These are phyloP conservation scores for Athene noctua DNA, from an alignment of 2,113 vertebrate genomes.

Conservation along the genomic window DNA sequence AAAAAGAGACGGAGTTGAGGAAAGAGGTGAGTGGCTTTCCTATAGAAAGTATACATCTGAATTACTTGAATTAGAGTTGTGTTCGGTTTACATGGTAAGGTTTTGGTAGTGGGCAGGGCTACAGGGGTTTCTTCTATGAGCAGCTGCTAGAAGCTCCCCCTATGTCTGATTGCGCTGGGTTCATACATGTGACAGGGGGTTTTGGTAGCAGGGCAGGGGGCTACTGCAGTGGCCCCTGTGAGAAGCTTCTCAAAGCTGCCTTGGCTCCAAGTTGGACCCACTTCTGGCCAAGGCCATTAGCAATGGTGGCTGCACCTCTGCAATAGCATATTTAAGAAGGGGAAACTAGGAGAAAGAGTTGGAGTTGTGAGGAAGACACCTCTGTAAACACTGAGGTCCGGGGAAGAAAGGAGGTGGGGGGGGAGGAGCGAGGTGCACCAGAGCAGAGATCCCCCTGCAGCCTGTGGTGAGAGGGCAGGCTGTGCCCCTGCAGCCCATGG, in stretches of 20 bases:
- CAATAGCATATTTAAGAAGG: background rate
- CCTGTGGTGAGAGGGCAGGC: too few relatives aligned
- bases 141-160: background rate
- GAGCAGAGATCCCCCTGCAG: background rate
- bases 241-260: background rate
- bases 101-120: background rate
- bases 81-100: background rate
- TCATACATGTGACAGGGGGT: background rate
- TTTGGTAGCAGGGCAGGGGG: background rate
- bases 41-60: background rate
- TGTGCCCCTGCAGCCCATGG: background rate
- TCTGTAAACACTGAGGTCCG: too few relatives aligned
- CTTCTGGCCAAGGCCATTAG: background rate
- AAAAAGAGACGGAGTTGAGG: background rate
- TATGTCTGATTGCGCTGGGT: background rate
- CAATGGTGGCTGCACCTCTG: background rate
- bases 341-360: background rate
- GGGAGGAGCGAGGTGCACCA: background rate
- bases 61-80: background rate
- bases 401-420: too few relatives aligned
- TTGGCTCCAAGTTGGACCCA: background rate
- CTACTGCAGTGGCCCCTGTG: background rate
- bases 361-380: too few relatives aligned
- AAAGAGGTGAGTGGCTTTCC: background rate
- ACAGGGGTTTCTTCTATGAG: background rate